Evolutionary conservation across 30 jellyfish, hydroid and myxozoan species (phyloP).

Genomic region (Hydractinia echinata): DNA sequence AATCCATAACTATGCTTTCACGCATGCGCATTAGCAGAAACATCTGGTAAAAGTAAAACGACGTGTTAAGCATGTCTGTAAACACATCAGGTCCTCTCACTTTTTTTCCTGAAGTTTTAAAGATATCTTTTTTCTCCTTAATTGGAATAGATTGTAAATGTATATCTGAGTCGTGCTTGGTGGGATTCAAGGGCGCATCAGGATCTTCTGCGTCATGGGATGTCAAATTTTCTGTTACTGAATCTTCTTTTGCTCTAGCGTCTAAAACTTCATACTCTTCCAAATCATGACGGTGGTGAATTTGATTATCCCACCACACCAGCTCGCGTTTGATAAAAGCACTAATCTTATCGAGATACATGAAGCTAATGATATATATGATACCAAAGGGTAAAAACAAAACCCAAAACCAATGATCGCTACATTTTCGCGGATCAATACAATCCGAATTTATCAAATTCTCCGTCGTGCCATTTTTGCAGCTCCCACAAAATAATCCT

Average conservation of each 20-base stretch:
- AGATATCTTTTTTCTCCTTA: not conserved
- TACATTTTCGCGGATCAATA: constrained; percentile 42
- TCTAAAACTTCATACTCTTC: constrained; percentile 17
- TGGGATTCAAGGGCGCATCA: not conserved
- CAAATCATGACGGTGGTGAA: constrained; percentile 17
- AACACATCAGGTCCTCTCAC: constrained; percentile 46
- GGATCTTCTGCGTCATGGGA: not conserved
- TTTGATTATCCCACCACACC: constrained; percentile 59
- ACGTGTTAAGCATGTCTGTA: constrained; percentile 57
- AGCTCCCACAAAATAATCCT: constrained; percentile 78
- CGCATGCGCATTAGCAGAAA: constrained; percentile 70
- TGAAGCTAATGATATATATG: constrained; percentile 48
- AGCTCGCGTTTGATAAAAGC: constrained; percentile 57
- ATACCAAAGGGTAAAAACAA: constrained; percentile 63
- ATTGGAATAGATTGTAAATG: not conserved
- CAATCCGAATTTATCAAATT: constrained; percentile 71
- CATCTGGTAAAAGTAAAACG: constrained; percentile 86
- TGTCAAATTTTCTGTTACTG: no score
- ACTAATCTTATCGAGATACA: constrained; percentile 73
- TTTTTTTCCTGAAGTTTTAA: not conserved
- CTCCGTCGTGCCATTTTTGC: constrained; percentile 70
- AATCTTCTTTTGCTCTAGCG: not conserved
- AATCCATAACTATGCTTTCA: constrained; percentile 54
- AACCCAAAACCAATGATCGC: constrained; percentile 88
- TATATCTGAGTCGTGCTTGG: not conserved